Evolutionary conservation across 92 coral and sea anemone genomes (phyloP).

Genomic region (Zoanthus gigantus): DNA sequence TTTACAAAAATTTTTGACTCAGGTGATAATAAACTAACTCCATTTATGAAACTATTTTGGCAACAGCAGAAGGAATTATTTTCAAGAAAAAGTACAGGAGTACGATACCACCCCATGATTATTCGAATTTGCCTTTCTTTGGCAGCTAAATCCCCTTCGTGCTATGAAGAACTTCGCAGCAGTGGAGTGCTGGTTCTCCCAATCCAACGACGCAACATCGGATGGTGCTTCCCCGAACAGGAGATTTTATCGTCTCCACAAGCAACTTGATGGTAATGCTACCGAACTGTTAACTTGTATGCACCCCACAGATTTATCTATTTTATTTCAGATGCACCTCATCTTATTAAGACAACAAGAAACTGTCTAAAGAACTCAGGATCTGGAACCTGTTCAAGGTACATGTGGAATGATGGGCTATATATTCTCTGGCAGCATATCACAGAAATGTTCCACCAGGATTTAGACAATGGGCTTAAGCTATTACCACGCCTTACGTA

Average conservation of each 20-base stretch:
- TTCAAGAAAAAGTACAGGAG: not conserved
- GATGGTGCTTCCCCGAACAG: constrained; percentile 78
- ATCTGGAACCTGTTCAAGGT: constrained; percentile 62
- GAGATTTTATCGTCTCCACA: constrained; percentile 66
- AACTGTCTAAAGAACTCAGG: constrained; percentile 77
- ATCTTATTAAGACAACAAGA: constrained; percentile 76
- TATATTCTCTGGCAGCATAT: constrained; percentile 77
- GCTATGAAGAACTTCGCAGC: constrained; percentile 66
- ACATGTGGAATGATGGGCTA: constrained; percentile 74
- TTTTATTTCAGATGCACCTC: constrained; percentile 77
- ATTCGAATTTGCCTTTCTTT: constrained; percentile 46
- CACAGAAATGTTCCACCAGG: constrained; percentile 61
- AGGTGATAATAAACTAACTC: not conserved
- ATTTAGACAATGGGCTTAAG: constrained; percentile 68
- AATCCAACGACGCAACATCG: constrained; percentile 61
- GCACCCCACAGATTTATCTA: constrained; percentile 66
- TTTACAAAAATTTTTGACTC: not conserved
- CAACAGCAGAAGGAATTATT: constrained; percentile 5
- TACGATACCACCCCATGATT: constrained; percentile 4
- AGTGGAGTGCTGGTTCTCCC: constrained; percentile 66
- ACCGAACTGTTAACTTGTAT: constrained; percentile 64
- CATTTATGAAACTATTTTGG: constrained; percentile 5
- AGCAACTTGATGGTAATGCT: constrained; percentile 57
- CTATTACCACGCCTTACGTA: constrained; percentile 72
- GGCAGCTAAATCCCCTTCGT: constrained; percentile 62